Base-by-base conservation (phyloP, 2,113 vertebrate genomes). In the Daubentonia madagascariensis region DNA sequence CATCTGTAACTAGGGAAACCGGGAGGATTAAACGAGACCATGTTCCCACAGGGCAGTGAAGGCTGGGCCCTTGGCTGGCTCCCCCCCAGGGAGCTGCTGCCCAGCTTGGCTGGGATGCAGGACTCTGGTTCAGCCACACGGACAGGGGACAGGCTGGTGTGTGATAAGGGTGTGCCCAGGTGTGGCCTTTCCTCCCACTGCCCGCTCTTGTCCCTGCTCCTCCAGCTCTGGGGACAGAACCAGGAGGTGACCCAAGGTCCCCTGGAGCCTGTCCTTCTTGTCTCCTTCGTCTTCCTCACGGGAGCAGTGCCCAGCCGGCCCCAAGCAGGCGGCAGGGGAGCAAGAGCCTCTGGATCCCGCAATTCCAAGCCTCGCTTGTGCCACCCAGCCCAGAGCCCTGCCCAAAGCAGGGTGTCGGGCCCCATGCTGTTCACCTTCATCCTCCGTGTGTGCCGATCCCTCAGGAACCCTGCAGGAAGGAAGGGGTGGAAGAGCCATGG, bases 341-440 rank as follows among this genome's bases (percentile, higher is more conserved):
- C 3, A 35, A 20, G 30, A 35, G 22, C 57, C 84, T 28, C 52
- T n/a, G n/a, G 45, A 25, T 59, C 28, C 78, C 3, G 12, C 22
- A 17, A 9, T 92, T 54, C 73, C 17, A 4, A 63, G 81, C 68
- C 45, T 92, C 54, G 0, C 54, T 16, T 50, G 35, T 43, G 85
- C 35, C 23, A 3, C 23, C 10, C 7, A 79, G 54, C 37, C 40
- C 0, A 18, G 80, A 65, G 35, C 40, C 65, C 91, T 54, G 28
- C 4, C 52, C 1, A 1, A 30, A 68, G 43, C 1, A 8, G n/a
- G 0, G 2, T 13, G 12, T 76, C 65, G 30, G 70, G 79, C 30
- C 43, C 54, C 73, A 57, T 8, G 85, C 63, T 16, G 0, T 70
- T 20, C 2, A 28, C 68, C 63, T 83, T 43, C n/a, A 43, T 59